Percentiles rank a stretch among this genome's conserved stretches.
Conservation (phyloP, 2,113 vertebrate species). For the Neodon shergylaensis region DNA sequence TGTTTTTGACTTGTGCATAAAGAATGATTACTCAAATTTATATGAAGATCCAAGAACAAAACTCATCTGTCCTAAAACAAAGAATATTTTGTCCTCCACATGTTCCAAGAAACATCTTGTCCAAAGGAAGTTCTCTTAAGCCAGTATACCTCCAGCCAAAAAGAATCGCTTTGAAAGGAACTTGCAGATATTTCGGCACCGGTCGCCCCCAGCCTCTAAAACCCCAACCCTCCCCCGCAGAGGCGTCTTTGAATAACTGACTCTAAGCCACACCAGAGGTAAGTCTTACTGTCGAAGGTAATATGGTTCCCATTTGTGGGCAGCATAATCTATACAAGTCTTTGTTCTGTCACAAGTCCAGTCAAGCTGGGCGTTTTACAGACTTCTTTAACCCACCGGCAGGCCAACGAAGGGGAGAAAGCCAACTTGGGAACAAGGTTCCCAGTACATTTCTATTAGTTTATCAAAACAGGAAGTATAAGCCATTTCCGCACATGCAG, state of each 20-base stretch:
- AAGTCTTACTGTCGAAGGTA: conserved; percentile 58
- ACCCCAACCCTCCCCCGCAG: conserved; percentile 38
- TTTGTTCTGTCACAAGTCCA: conserved; percentile 17
- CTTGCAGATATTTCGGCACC: conserved; percentile 59
- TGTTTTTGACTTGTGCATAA: conserved; percentile 52
- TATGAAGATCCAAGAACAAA: conserved; percentile 73
- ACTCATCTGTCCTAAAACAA: conserved; percentile 72
- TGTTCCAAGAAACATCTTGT: conserved; percentile 63
- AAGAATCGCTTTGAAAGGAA: conserved; percentile 80
- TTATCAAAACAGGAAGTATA: conserved; percentile 87
- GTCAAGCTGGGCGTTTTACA: conserved; percentile 64
- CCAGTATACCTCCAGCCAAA: conserved; percentile 81
- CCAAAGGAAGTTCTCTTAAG: conserved; percentile 77
- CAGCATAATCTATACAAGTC: conserved; percentile 38
- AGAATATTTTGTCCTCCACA: conserved; percentile 64
- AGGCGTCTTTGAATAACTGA: background rate
- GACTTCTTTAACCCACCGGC: conserved; percentile 61
- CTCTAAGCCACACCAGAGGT: conserved; percentile 25
- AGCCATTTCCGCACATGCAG: conserved; percentile 85
- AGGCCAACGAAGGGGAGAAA: conserved; percentile 79
- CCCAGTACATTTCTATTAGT: conserved; percentile 77
- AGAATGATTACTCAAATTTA: conserved; percentile 55
- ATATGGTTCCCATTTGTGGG: conserved; percentile 68
- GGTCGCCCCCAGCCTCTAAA: conserved; percentile 46
- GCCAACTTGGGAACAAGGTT: conserved; percentile 75